Evolutionary conservation across 2,113 vertebrate genomes (phyloP), one percentile per base, ranked within the genome.

Genomic region (Hystrix brachyura): DNA sequence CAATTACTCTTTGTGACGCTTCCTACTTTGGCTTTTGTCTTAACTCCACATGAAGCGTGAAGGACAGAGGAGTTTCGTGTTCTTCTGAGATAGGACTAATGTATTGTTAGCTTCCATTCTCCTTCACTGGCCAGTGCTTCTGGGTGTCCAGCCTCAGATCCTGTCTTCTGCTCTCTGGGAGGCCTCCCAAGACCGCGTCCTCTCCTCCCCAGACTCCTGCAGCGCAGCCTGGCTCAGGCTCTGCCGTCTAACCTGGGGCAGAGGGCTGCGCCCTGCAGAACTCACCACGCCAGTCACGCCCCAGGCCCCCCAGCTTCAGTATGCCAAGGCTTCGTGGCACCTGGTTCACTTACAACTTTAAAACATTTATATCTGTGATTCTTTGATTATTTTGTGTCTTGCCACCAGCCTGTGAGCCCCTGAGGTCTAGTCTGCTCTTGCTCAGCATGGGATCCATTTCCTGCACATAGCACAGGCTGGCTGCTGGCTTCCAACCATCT

Each of bases 11-110:
- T 15, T 87, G 69, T 32, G 80, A 94, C 94, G 93, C 93, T 96
- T 98, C 95, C 97, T 87, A 51, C 71, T 97, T 96, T 27, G 65
- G 55, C 59, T 94, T 89, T 90, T 12, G 62, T 84, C 95, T 89
- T 92, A 81, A 87, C 57, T 7, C 0, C 6, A 59, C 59, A 71
- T 48, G 59, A 92, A 72, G 27, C 51, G 51, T 94, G 32, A 96
- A 53, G n/a, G 51, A 62, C 7, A 59, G 13, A 91, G 60, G 23
- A 32, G 18, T 64, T 79, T 34, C 38, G 3, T 53, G 38, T 65
- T 91, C 19, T 81, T 79, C 64, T 72, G 65, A 60, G 91, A 38
- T 53, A 85, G n/a, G 10, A 21, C 53, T 43, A 48, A 67, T 14
- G 7, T 82, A 15, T 32, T 4, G 43, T 89, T 91, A 25, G 71